A percentile compares a stretch with the other conserved stretches of the same genome.
These are phyloP conservation scores for Heliopora coerulea DNA, from an alignment of 92 coral and sea anemone species.

Conservation along the genomic window DNA sequence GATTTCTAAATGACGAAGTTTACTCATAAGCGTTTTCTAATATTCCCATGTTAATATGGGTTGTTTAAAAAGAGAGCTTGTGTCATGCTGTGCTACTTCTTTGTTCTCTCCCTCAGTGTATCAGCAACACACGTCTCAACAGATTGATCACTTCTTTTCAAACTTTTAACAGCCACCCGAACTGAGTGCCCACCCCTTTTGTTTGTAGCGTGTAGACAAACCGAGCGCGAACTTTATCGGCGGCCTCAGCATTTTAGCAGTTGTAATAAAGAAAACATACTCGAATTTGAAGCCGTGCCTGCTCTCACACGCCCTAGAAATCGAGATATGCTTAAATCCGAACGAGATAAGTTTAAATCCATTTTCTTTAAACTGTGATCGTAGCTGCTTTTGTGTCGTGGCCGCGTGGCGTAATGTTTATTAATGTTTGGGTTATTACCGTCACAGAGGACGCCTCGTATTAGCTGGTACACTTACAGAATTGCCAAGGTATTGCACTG, in stretches of 20 bases:
- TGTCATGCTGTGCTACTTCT: not conserved
- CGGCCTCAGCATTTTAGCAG: too few species aligned
- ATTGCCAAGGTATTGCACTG: not conserved
- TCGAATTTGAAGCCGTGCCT: too few species aligned
- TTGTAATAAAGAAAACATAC: too few species aligned
- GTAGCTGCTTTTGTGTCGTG: not conserved
- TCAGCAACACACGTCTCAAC: slow-evolving; percentile 2
- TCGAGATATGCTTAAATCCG: too few species aligned
- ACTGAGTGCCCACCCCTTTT: not conserved
- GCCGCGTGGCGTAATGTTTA: not conserved
- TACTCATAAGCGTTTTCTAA: not conserved
- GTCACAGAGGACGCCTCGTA: not conserved
- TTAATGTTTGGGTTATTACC: slow-evolving; percentile 7
- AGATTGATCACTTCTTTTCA: slow-evolving; percentile 6
- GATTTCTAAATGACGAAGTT: not conserved
- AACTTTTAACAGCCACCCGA: not conserved
- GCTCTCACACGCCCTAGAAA: too few species aligned
- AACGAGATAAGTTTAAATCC: not conserved
- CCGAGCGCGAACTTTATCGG: too few species aligned
- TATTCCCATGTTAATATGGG: slow-evolving; percentile 25
- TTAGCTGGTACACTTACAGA: not conserved
- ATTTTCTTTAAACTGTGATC: not conserved
- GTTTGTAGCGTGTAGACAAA: too few species aligned
- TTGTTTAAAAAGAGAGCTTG: slow-evolving; percentile 3
- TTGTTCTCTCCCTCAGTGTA: not conserved